phyloP scores from a whole-genome alignment of 2,113 vertebrate species.

The Callionymus lyra region DNA sequence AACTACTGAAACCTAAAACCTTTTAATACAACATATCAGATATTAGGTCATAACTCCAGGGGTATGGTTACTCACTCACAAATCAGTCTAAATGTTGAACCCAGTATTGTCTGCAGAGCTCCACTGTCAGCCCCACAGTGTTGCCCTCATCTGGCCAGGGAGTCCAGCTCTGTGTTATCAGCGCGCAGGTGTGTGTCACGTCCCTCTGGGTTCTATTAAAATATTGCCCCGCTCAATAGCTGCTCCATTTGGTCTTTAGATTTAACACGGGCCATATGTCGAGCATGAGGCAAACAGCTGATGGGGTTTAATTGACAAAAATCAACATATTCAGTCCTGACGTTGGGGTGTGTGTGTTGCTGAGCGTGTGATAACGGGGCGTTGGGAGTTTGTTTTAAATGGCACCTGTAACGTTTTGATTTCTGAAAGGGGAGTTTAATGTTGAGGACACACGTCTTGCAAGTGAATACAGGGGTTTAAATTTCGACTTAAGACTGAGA shows the following conservation, averaged over 20 bases:
- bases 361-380: constrained; percentile 19
- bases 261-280: constrained; percentile 74
- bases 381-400: constrained; percentile 30
- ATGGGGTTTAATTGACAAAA: constrained; percentile 73
- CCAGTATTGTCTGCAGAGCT: constrained; percentile 6
- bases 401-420: too few relatives aligned
- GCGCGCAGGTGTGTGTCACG: constrained; percentile 68
- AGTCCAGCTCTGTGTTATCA: constrained; percentile 53
- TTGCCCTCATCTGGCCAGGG: constrained; percentile 54
- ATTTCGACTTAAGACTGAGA: too few relatives aligned
- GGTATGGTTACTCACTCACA: too few relatives aligned
- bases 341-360: constrained; percentile 15
- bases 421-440: too few relatives aligned
- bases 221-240: constrained; percentile 54
- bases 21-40: too few relatives aligned
- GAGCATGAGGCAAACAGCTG: constrained; percentile 74
- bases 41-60: too few relatives aligned
- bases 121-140: constrained; percentile 7
- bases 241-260: constrained; percentile 64
- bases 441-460: too few relatives aligned
- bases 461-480: too few relatives aligned
- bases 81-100: too few relatives aligned
- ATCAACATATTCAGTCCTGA: constrained; percentile 69
- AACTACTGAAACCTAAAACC: too few relatives aligned
- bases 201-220: constrained; percentile 75